Percentiles rank a stretch among this genome's conserved stretches.
These are phyloP conservation scores for Tauraco erythrolophus DNA, from an alignment of 2,113 vertebrate genomes.

Conservation along the genomic window DNA sequence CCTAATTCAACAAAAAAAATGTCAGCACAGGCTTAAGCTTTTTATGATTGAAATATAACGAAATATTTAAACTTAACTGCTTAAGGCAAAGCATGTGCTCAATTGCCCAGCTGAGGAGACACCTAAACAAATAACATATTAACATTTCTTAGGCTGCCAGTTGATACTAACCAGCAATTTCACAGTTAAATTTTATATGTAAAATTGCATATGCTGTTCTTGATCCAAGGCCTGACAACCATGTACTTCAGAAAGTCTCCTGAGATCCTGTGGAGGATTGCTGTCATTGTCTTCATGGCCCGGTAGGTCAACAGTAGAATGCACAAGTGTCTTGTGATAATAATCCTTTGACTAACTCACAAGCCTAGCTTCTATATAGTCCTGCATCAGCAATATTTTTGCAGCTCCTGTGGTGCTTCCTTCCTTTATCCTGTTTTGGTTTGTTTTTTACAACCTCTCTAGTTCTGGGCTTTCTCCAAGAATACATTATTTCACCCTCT, in stretches of 20 bases:
- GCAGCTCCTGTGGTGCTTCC: neutral
- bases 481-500: neutral
- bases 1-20: neutral
- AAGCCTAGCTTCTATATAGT: neutral
- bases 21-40: neutral
- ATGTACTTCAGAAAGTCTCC: neutral
- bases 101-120: neutral
- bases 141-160: neutral
- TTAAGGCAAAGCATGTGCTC: neutral
- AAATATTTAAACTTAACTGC: neutral
- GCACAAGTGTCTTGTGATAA: neutral
- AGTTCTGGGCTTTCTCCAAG: neutral
- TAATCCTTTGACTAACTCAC: neutral
- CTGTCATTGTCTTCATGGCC: neutral
- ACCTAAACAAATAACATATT: neutral
- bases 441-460: neutral
- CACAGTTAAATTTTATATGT: neutral
- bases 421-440: neutral
- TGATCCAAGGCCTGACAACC: neutral
- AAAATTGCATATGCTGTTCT: neutral
- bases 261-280: neutral
- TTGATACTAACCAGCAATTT: neutral
- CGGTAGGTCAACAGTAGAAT: neutral
- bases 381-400: neutral
- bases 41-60: neutral